Conservation (phyloP, 2,888 invertebrate species). For the Oscheius myriophilus region DNA sequence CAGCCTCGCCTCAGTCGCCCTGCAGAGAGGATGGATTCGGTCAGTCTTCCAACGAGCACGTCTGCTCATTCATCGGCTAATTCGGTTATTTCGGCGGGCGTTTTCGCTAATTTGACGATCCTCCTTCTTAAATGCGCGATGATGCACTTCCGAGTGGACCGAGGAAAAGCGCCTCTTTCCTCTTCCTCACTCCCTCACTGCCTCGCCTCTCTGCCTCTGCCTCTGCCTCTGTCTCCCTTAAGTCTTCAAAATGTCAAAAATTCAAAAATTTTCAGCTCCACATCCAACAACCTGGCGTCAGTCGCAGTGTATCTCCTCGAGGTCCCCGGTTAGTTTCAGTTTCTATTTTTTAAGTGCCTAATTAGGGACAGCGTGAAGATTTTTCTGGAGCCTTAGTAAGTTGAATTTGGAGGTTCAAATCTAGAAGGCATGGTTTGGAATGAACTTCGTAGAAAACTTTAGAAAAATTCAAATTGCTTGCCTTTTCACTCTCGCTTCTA, state of each 20-base stretch:
- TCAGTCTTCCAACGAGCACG: neutral
- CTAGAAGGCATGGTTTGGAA: neutral
- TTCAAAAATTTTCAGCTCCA: constrained; percentile 22
- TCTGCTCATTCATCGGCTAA: too few relatives aligned
- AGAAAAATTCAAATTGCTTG: neutral
- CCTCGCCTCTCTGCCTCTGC: constrained; percentile 9
- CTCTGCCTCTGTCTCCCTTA: too few relatives aligned
- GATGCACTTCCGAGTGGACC: too few relatives aligned
- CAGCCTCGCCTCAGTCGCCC: constrained; percentile 10
- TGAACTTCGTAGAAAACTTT: neutral
- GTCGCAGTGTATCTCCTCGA: constrained; percentile 19
- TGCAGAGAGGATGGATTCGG: constrained; percentile 24
- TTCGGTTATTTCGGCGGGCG: too few relatives aligned
- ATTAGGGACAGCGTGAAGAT: neutral
- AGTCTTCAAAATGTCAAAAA: too few relatives aligned
- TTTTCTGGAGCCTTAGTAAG: constrained; percentile 22
- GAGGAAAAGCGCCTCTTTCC: too few relatives aligned
- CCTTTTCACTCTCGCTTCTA: neutral
- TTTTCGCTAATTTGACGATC: too few relatives aligned
- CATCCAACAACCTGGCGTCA: constrained; percentile 14
- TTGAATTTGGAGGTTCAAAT: neutral
- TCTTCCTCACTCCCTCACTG: too few relatives aligned
- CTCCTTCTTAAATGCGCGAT: too few relatives aligned
- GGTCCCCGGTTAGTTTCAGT: constrained; percentile 20
- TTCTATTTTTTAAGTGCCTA: neutral